These are phyloP conservation scores for Fregata magnificens DNA, from an alignment of 2,113 vertebrate species.

Conservation along the genomic window DNA sequence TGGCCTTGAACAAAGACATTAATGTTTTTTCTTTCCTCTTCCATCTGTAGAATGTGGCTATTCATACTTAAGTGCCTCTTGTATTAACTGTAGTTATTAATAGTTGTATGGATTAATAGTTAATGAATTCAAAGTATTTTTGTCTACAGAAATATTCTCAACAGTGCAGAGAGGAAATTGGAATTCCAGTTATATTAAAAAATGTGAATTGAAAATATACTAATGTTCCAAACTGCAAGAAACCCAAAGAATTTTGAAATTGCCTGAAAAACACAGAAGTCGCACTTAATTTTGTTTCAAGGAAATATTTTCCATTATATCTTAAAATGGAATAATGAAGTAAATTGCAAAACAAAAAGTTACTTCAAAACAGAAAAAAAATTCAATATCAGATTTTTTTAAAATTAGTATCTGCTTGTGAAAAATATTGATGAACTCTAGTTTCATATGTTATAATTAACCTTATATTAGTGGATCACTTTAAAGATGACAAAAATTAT, in stretches of 20 bases:
- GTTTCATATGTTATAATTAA: neutral
- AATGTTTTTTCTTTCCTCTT: neutral
- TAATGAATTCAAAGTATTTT: constrained; percentile 37
- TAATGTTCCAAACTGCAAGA: neutral
- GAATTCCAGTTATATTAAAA: neutral
- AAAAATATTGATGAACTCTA: neutral
- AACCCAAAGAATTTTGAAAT: constrained; percentile 8
- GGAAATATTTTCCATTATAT: neutral
- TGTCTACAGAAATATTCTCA: constrained; percentile 13
- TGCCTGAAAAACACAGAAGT: neutral
- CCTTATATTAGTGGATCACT: neutral
- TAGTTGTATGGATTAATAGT: constrained; percentile 29
- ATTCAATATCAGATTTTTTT: neutral
- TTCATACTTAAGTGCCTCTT: constrained; percentile 25
- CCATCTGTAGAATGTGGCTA: neutral
- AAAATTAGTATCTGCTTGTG: neutral
- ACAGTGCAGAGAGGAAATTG: neutral
- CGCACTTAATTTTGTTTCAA: neutral
- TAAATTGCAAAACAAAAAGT: neutral
- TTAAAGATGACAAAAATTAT: neutral
- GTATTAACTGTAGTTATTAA: constrained; percentile 37
- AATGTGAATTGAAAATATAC: constrained; percentile 5
- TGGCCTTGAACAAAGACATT: neutral
- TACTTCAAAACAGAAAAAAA: neutral
- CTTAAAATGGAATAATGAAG: neutral